These are phyloP conservation scores for Rhagium mordax DNA, from an alignment of 2,888 invertebrate genomes.

Conservation along the genomic window DNA sequence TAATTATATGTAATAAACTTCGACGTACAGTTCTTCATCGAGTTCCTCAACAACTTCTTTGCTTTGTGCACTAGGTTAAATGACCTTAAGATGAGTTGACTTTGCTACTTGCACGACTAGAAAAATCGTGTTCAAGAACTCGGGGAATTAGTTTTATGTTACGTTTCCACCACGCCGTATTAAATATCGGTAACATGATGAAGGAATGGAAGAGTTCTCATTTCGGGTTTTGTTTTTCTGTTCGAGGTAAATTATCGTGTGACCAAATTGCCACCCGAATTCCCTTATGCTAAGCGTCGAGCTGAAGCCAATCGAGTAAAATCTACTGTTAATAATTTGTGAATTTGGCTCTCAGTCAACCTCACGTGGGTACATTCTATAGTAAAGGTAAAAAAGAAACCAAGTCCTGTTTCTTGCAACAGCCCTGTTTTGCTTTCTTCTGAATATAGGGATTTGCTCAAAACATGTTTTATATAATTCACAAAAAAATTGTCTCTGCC, in stretches of 20 bases:
- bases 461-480: too few species aligned
- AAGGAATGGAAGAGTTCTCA: background rate
- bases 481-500: too few species aligned
- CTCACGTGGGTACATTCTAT: background rate
- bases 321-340: background rate
- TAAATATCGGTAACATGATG: slow-evolving; percentile 37
- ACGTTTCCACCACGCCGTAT: slow-evolving; percentile 45
- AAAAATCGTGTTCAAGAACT: slow-evolving; percentile 49
- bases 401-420: background rate
- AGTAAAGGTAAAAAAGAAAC: background rate
- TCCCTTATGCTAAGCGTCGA: too few species aligned
- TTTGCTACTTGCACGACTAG: slow-evolving; percentile 55
- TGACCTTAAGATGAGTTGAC: slow-evolving; percentile 53
- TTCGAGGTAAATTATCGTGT: slow-evolving; percentile 31
- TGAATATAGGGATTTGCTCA: too few species aligned
- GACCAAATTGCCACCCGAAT: slow-evolving; percentile 26
- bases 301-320: background rate
- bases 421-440: background rate
- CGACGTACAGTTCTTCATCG: slow-evolving; percentile 35
- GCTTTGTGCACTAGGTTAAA: slow-evolving; percentile 48
- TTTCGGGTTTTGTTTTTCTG: slow-evolving; percentile 13
- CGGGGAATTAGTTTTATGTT: slow-evolving; percentile 54
- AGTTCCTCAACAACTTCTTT: slow-evolving; percentile 38
- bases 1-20: slow-evolving; percentile 49
- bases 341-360: background rate